These are phyloP conservation scores for Acyrthosiphon pisum DNA, from an alignment of 1,140 invertebrate genomes.

Conservation along the genomic window DNA sequence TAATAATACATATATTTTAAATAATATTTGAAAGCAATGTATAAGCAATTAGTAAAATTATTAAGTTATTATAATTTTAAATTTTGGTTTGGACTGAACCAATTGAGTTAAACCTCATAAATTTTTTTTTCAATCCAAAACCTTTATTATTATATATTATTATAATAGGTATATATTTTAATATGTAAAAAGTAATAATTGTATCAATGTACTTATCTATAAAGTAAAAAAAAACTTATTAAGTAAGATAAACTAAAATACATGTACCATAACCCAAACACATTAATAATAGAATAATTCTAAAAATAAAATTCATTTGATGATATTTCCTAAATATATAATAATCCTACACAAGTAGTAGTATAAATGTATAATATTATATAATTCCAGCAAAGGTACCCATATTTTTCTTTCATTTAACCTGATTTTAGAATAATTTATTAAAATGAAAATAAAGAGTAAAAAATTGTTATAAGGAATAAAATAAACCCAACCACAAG, in stretches of 20 bases:
- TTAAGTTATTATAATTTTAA: neutral
- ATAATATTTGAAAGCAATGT: neutral
- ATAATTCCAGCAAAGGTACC: neutral
- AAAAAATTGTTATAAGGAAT: too few relatives aligned
- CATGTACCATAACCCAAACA: neutral
- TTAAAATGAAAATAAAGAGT: too few relatives aligned
- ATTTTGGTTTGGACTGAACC: slow-evolving; percentile 41
- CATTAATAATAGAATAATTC: neutral
- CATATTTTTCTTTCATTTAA: neutral
- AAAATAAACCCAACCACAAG: too few relatives aligned
- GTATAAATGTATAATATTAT: neutral
- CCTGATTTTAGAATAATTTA: too few relatives aligned
- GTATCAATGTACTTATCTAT: neutral
- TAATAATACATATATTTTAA: neutral
- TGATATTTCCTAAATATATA: neutral
- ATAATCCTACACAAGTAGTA: neutral
- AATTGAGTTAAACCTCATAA: slow-evolving; percentile 34
- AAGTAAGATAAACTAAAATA: neutral
- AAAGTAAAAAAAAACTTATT: neutral
- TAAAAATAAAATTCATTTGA: neutral
- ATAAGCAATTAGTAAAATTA: neutral
- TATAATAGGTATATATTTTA: neutral
- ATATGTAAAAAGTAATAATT: neutral
- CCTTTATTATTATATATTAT: neutral
- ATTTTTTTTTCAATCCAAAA: slow-evolving; percentile 46